Conservation (phyloP, 2,113 vertebrate genomes). For the Calidris pygmaea region DNA sequence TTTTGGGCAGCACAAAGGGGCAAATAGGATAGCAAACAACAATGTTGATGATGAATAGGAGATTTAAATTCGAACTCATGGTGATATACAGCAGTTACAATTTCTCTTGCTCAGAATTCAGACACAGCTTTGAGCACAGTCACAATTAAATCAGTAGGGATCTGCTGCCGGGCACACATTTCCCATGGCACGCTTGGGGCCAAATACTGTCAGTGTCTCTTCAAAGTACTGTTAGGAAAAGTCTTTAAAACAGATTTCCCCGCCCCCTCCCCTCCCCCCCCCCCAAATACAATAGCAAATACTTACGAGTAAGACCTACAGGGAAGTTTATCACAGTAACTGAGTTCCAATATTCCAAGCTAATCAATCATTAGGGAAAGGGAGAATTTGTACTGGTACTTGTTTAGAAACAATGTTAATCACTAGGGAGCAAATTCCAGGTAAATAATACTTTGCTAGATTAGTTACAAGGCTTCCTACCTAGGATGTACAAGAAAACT, state of each 20-base stretch:
- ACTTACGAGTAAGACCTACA: neutral
- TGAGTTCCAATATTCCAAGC: neutral
- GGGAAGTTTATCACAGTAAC: neutral
- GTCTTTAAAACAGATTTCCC: neutral
- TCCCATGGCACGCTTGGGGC: neutral
- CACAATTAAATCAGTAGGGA: neutral
- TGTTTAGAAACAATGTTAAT: neutral
- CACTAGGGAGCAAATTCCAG: neutral
- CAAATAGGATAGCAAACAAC: neutral
- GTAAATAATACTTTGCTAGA: neutral
- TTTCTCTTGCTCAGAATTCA: neutral
- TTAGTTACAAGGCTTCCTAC: neutral
- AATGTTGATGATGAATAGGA: neutral
- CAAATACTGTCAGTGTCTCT: neutral
- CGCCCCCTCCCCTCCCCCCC: too few relatives aligned
- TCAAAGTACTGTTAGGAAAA: neutral
- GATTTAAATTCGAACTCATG: neutral
- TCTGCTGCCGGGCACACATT: neutral
- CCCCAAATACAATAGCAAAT: neutral
- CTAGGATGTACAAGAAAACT: neutral
- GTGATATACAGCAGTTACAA: neutral
- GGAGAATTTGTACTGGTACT: neutral
- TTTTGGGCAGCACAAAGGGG: neutral
- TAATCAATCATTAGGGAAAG: neutral
- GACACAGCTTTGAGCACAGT: neutral